These are phyloP conservation scores for Narcine bancroftii DNA, from an alignment of 2,113 vertebrate species.

Conservation along the genomic window DNA sequence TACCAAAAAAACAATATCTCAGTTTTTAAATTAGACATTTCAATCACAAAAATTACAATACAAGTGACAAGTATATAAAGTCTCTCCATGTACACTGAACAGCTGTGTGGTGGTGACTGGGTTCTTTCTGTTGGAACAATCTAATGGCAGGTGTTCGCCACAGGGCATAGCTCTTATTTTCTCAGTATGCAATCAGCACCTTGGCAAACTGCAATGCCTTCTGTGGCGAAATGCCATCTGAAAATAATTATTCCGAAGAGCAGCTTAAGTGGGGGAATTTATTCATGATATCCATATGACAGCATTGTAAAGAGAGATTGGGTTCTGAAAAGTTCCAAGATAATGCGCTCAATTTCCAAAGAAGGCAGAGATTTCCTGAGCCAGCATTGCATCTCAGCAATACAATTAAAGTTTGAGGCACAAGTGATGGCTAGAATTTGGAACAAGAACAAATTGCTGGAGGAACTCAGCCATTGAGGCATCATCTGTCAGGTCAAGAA, in stretches of 20 bases:
- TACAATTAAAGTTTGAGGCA: not conserved
- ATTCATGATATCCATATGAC: not conserved
- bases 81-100: not conserved
- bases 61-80: not conserved
- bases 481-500: too few relatives aligned
- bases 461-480: too few relatives aligned
- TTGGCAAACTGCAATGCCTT: constrained; percentile 12
- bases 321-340: not conserved
- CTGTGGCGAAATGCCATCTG: not conserved
- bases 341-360: not conserved
- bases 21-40: not conserved
- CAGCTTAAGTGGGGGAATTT: not conserved
- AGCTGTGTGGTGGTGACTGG: constrained; percentile 10
- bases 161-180: not conserved
- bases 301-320: not conserved
- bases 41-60: not conserved
- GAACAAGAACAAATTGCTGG: too few relatives aligned
- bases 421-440: too few relatives aligned
- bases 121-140: constrained; percentile 14
- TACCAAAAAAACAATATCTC: not conserved
- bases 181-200: constrained; percentile 25
- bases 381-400: not conserved
- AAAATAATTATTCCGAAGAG: not conserved
- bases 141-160: constrained; percentile 24
- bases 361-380: not conserved